Evolutionary conservation across 53 echinoderm and acorn worm genomes (phyloP), one percentile per base, ranked within the genome.

Genomic region (Astropecten irregularis): DNA sequence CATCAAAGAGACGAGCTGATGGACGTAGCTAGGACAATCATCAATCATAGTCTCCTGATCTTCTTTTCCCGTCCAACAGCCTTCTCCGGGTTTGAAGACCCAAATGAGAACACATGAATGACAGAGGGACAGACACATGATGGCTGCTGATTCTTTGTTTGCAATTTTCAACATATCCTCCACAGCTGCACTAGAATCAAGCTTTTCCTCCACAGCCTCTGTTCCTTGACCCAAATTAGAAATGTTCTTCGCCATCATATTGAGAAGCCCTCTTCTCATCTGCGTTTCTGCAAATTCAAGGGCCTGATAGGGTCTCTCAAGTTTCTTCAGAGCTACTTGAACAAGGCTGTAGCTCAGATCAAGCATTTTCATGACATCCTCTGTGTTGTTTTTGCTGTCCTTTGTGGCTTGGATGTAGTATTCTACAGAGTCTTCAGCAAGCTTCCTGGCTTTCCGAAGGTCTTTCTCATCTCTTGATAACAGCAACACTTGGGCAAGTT

Each of bases 111-210:
- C 49, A 20, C 89, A 91, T 7, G 63, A 81, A 57, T 87, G 82
- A 9, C 91, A 81, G 36, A 93, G 77, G 40, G 93, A 83, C 34
- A 86, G 84, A 81, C 87, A 96, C 19, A 96, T 18, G 27, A 96
- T 85, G 14, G 91, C 59, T 39, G 81, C 74, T 1, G 83, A 46
- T 36, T 86, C 73, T 8, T 52, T 61, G 42, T 89, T 91, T n/a
- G 90, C 81, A 18, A 91, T 58, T 57, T 91, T 93, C 31, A 69
- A 52, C 48, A 91, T 87, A 18, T 91, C 87, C 42, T 71, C 76
- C 44, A 88, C 53, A 22, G 40, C 69, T 59, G 79, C 71, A 44
- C 14, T 25, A 16, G 7, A 25, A n/a, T 42, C 65, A 9, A 74
- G 56, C 55, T 39, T 32, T 9, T 61, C 20, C 9, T 72, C 55